phyloP scores from a whole-genome alignment of 2,797 vertebrate genomes.

The Mus spretus region DNA sequence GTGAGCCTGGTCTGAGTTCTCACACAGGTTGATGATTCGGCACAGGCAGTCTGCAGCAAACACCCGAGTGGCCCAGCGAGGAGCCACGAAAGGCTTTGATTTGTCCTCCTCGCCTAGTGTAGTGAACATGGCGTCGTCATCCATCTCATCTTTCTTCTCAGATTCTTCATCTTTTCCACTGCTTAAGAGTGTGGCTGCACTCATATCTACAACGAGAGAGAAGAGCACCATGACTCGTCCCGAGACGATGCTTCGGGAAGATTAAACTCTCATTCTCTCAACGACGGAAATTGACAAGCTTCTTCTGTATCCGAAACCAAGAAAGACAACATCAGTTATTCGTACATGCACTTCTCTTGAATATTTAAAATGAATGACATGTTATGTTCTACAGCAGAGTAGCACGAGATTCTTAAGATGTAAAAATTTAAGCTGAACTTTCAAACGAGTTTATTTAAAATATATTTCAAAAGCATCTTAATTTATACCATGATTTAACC shows the following conservation, averaged over 20 bases:
- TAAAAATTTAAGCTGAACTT: constrained; percentile 55
- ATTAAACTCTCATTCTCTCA: background rate
- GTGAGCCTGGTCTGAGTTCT: constrained; percentile 95
- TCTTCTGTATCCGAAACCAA: background rate
- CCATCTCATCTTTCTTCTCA: constrained; percentile 99
- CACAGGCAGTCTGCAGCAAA: constrained; percentile 98
- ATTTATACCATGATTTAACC: constrained; percentile 27
- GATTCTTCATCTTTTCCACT: constrained; percentile 96
- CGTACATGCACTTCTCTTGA: background rate
- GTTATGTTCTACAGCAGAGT: background rate
- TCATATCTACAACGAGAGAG: constrained; percentile 91
- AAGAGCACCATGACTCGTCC: background rate
- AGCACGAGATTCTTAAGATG: constrained; percentile 29
- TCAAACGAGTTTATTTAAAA: constrained; percentile 29
- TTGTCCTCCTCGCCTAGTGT: constrained; percentile 97
- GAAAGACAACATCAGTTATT: background rate
- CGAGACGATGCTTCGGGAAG: constrained; percentile 11
- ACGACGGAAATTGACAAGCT: constrained; percentile 3
- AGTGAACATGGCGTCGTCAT: constrained; percentile 99
- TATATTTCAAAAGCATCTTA: constrained; percentile 38
- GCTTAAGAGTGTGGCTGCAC: constrained; percentile 91
- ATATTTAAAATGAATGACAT: background rate
- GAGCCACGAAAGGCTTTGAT: constrained; percentile 97
- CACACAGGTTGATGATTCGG: constrained; percentile 96
- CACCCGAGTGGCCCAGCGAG: constrained; percentile 98